phyloP scores from a whole-genome alignment of 2,797 vertebrate species.

The Aulostomus chinensis region DNA sequence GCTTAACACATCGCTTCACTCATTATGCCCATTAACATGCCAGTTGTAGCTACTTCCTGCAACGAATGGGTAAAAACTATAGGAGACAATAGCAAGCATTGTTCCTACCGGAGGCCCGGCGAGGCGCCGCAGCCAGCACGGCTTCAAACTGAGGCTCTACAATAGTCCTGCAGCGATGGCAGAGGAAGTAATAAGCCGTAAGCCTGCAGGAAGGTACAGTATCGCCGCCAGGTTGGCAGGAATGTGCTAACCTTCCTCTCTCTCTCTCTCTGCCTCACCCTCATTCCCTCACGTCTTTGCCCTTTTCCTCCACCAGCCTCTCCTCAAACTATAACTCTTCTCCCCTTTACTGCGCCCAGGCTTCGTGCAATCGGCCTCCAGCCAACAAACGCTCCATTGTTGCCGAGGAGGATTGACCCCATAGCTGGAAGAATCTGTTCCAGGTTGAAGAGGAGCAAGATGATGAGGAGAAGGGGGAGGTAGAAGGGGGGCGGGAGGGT shows the following conservation, averaged over 20 bases:
- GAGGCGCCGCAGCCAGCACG: conserved; percentile 30
- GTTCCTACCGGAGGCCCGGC: conserved; percentile 40
- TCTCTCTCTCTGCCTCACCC: not conserved
- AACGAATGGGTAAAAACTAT: conserved; percentile 11
- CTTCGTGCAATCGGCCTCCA: conserved; percentile 9
- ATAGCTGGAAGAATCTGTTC: conserved; percentile 36
- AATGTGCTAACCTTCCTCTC: conserved; percentile 41
- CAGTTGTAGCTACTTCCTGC: conserved; percentile 14
- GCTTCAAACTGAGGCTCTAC: conserved; percentile 49
- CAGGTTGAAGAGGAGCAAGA: conserved; percentile 16
- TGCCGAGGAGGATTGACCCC: conserved; percentile 43
- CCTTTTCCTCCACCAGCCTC: conserved; percentile 24
- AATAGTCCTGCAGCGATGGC: conserved; percentile 32
- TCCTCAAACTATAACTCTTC: conserved; percentile 46
- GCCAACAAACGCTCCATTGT: conserved; percentile 66
- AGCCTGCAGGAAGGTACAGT: conserved; percentile 54
- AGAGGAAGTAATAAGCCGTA: conserved; percentile 63
- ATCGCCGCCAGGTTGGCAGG: conserved; percentile 33
- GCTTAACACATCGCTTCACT: no score
- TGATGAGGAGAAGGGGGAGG: not conserved
- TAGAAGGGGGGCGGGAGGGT: not conserved
- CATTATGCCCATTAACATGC: conserved; percentile 8
- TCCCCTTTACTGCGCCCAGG: conserved; percentile 32
- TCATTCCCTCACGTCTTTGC: conserved; percentile 40
- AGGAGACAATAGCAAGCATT: conserved; percentile 59